Evolutionary conservation across 2,113 vertebrate species (phyloP).

Genomic region (Stegostoma tigrinum): DNA sequence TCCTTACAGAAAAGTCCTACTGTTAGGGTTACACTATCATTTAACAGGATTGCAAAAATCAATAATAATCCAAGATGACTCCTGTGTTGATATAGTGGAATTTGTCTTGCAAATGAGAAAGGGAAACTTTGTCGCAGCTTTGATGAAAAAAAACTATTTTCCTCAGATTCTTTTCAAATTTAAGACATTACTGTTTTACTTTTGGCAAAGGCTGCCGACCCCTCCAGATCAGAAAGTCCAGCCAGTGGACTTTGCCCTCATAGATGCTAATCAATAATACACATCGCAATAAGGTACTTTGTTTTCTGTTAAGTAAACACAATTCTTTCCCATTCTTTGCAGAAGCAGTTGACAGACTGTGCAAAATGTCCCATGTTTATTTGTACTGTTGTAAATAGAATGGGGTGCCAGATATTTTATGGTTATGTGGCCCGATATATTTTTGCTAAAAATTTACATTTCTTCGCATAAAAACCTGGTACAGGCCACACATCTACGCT

Average conservation of each 20-base stretch:
- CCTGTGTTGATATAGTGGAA: background rate
- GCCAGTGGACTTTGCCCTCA: background rate
- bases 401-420: background rate
- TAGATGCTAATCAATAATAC: slow-evolving; percentile 4
- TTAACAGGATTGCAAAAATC: background rate
- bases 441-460: background rate
- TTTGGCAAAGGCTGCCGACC: background rate
- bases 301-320: background rate
- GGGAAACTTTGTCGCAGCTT: background rate
- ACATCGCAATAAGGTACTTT: background rate
- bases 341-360: too few relatives aligned
- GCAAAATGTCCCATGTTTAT: background rate
- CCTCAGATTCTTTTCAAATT: background rate
- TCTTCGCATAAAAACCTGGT: background rate
- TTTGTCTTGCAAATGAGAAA: background rate
- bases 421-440: background rate
- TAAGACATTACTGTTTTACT: background rate
- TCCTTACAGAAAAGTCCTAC: background rate
- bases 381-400: background rate
- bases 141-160: background rate
- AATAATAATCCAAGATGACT: background rate
- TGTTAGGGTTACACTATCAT: background rate
- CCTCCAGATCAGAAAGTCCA: background rate
- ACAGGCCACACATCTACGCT: background rate
- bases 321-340: background rate